Evolutionary conservation across 2,888 invertebrate genomes (phyloP).

Genomic region (Sicus ferrugineus): DNA sequence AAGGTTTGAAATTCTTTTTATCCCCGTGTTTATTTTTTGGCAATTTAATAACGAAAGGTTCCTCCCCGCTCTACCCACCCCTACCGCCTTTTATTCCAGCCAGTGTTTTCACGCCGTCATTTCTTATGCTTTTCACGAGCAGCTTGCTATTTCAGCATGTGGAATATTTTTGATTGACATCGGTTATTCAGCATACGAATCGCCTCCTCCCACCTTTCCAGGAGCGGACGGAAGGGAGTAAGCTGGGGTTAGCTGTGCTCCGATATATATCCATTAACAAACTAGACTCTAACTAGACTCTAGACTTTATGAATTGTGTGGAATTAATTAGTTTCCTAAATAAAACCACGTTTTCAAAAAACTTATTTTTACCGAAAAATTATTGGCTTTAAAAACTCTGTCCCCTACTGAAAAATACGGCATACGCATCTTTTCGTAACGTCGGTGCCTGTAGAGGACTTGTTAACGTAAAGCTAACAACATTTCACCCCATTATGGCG

Average conservation of each 20-base stretch:
- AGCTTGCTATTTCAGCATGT: slow-evolving; percentile 15
- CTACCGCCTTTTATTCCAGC: slow-evolving; percentile 38
- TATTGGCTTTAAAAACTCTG: no score
- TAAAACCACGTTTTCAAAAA: neutral
- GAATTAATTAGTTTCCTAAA: neutral
- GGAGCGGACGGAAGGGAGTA: no score
- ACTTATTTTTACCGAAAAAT: no score
- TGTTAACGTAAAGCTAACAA: slow-evolving; percentile 30
- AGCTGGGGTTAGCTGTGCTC: no score
- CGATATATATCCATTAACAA: no score
- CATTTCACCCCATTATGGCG: slow-evolving; percentile 3
- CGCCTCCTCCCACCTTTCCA: no score
- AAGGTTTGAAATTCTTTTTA: neutral
- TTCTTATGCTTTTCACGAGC: slow-evolving; percentile 35
- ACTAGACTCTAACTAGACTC: no score
- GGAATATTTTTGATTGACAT: slow-evolving; percentile 59
- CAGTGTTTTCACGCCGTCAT: slow-evolving; percentile 32
- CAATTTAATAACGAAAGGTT: slow-evolving; percentile 57
- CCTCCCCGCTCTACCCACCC: neutral
- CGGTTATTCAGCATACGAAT: slow-evolving; percentile 46
- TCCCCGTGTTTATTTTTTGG: slow-evolving; percentile 48
- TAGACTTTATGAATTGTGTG: no score
- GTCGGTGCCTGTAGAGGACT: no score
- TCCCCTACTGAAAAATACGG: neutral
- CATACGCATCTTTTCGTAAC: slow-evolving; percentile 1